phyloP scores from a whole-genome alignment of 2,113 vertebrate genomes.

The Nerophis ophidion region DNA sequence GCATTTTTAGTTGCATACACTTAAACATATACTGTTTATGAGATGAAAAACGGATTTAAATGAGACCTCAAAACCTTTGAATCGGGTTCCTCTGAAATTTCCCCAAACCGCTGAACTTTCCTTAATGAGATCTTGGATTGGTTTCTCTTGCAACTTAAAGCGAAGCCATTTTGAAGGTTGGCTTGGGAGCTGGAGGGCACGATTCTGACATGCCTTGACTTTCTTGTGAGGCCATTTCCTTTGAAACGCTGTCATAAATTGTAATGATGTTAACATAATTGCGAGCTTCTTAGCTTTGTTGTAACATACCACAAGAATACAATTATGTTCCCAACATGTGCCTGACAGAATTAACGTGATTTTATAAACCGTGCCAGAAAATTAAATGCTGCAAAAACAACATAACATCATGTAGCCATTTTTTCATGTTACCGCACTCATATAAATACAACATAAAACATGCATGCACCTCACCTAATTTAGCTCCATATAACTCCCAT shows the following conservation, averaged over 20 bases:
- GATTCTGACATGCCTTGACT: constrained; percentile 49
- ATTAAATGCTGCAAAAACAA: constrained; percentile 22
- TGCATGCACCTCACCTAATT: constrained; percentile 1
- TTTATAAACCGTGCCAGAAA: constrained; percentile 38
- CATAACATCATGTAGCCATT: constrained; percentile 29
- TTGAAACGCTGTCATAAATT: constrained; percentile 66
- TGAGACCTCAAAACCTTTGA: constrained; percentile 28
- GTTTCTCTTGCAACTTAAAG: constrained; percentile 42
- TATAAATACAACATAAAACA: constrained; percentile 5
- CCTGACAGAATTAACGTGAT: constrained; percentile 41
- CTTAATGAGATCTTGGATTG: constrained; percentile 62
- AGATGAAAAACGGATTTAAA: not conserved
- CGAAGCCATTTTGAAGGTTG: constrained; percentile 56
- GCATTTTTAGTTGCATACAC: no score
- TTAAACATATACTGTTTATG: not conserved
- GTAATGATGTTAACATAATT: constrained; percentile 64
- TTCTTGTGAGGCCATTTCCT: constrained; percentile 51
- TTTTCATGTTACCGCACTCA: constrained; percentile 24
- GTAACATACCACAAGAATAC: constrained; percentile 56
- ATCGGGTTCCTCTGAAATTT: constrained; percentile 29
- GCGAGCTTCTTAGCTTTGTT: constrained; percentile 60
- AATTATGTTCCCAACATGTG: constrained; percentile 13
- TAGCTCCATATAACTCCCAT: constrained; percentile 2
- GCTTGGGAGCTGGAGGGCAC: constrained; percentile 49
- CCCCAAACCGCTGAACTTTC: constrained; percentile 41